phyloP scores from a whole-genome alignment of 2,888 invertebrate genomes.

The Noctua janthe region DNA sequence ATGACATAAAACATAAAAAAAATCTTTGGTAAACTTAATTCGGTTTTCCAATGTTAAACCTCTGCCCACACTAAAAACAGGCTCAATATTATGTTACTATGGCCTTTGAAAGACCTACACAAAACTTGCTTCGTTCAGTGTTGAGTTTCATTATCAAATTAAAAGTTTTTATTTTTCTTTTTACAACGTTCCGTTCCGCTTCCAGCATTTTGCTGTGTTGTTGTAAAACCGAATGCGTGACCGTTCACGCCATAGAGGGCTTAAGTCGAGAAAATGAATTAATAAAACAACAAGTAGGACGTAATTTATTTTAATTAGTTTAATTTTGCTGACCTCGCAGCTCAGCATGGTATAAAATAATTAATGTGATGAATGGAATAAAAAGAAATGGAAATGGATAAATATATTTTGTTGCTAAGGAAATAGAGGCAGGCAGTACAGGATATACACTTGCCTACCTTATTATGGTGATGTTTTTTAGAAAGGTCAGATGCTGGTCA shows the following conservation, averaged over 20 bases:
- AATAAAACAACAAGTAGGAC: slow-evolving; percentile 33
- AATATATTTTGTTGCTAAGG: neutral
- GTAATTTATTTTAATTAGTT: slow-evolving; percentile 39
- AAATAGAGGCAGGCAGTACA: neutral
- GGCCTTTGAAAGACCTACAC: slow-evolving; percentile 6
- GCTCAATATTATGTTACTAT: neutral
- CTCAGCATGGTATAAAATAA: neutral
- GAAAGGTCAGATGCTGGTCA: neutral
- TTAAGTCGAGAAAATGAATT: slow-evolving; percentile 42
- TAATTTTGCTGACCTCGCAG: slow-evolving; percentile 22
- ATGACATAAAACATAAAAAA: neutral
- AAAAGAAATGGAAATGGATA: neutral
- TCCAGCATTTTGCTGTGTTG: slow-evolving; percentile 23
- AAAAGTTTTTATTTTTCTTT: slow-evolving; percentile 61
- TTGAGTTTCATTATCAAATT: slow-evolving; percentile 53
- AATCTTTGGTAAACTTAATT: neutral
- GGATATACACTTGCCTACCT: neutral
- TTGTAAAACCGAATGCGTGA: slow-evolving; percentile 50
- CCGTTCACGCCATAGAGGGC: slow-evolving; percentile 27
- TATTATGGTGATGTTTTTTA: neutral
- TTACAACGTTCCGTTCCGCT: slow-evolving; percentile 31
- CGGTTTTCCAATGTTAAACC: neutral
- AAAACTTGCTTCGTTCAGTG: slow-evolving; percentile 23
- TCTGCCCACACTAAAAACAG: neutral
- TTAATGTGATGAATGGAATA: neutral